A percentile compares a stretch with the other conserved stretches of the same genome.
Evolutionary conservation across 2,888 invertebrate species (phyloP).

Genomic region (Linnaemya tessellans): DNA sequence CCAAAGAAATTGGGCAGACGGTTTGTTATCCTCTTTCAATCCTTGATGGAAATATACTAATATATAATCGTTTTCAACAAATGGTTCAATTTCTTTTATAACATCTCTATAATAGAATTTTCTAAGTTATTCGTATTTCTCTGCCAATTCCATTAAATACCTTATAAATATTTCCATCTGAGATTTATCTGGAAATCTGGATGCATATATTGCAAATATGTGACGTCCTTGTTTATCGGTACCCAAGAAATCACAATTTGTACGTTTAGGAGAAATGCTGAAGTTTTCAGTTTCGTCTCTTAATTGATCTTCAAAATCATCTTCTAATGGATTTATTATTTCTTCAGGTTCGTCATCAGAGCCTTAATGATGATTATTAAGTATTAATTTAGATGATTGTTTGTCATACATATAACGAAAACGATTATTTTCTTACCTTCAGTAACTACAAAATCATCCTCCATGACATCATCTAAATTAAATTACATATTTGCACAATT

Average conservation of each 20-base stretch:
- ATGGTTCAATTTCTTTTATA: slow-evolving; percentile 96
- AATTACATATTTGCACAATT: slow-evolving; percentile 37
- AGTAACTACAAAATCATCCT: slow-evolving; percentile 81
- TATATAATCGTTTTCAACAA: slow-evolving; percentile 99
- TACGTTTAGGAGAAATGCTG: slow-evolving; percentile 64
- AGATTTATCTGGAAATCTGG: slow-evolving; percentile 90
- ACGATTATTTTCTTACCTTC: slow-evolving; percentile 77
- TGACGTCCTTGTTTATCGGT: slow-evolving; percentile 92
- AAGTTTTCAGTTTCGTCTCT: slow-evolving; percentile 77
- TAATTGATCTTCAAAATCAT: slow-evolving; percentile 82
- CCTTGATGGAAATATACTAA: slow-evolving; percentile 99
- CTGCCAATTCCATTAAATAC: slow-evolving; percentile 71
- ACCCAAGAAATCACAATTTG: slow-evolving; percentile 85
- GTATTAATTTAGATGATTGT: neutral
- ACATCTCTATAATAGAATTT: slow-evolving; percentile 88
- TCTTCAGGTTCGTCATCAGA: slow-evolving; percentile 78
- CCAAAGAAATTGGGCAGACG: slow-evolving; percentile 97
- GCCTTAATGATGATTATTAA: slow-evolving; percentile 71
- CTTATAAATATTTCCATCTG: slow-evolving; percentile 84
- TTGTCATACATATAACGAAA: too few relatives aligned
- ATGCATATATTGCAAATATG: slow-evolving; percentile 98
- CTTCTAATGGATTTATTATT: slow-evolving; percentile 80
- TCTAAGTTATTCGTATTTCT: neutral
- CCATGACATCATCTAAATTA: slow-evolving; percentile 81
- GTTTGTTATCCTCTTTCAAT: slow-evolving; percentile 97